A percentile compares a stretch with the other conserved stretches of the same genome.
These are phyloP conservation scores for Arctopsyche grandis DNA, from an alignment of 1,140 invertebrate genomes.

Conservation along the genomic window DNA sequence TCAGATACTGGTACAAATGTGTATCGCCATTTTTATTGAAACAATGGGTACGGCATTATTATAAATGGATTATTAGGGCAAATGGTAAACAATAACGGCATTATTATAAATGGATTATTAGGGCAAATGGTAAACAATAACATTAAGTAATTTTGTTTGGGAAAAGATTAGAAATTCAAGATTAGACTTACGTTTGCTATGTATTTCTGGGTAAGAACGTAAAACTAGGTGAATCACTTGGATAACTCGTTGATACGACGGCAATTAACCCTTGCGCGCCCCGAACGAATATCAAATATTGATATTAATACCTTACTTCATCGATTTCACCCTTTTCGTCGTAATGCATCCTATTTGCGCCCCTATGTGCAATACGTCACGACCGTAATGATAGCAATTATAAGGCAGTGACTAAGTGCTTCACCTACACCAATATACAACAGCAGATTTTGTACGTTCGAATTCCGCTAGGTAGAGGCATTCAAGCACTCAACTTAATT, in stretches of 20 bases:
- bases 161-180: too few species aligned
- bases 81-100: too few species aligned
- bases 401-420: conserved; percentile 40
- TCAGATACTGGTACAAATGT: too few species aligned
- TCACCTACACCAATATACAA: background rate
- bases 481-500: conserved; percentile 42
- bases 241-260: background rate
- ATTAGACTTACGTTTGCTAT: too few species aligned
- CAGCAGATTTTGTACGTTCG: background rate
- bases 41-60: too few species aligned
- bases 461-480: conserved; percentile 1
- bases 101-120: too few species aligned
- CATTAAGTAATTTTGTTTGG: too few species aligned
- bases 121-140: too few species aligned
- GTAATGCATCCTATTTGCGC: conserved; percentile 14
- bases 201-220: too few species aligned
- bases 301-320: conserved; percentile 35
- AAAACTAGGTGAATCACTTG: too few species aligned
- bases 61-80: too few species aligned
- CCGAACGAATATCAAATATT: conserved; percentile 27
- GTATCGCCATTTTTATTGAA: too few species aligned
- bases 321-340: conserved; percentile 25
- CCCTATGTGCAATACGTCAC: background rate
- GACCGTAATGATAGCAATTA: conserved; percentile 50
- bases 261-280: conserved; percentile 1